Evolutionary conservation across 2,888 invertebrate genomes (phyloP).

Genomic region (Drosophila greeni): DNA sequence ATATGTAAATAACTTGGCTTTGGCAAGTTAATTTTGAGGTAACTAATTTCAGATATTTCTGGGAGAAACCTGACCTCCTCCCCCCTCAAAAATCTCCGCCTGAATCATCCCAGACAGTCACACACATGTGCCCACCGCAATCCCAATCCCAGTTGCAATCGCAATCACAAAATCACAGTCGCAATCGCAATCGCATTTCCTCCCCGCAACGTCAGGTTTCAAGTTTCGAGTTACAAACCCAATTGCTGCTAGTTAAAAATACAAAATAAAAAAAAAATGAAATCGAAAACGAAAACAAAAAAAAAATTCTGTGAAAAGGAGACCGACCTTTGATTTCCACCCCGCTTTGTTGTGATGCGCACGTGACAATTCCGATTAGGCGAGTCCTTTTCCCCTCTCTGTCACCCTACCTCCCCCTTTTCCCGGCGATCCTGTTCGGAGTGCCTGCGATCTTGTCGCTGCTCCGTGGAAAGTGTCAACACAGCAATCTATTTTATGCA

Average conservation of each 20-base stretch:
- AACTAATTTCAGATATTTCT: conserved; percentile 19
- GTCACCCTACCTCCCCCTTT: too few species aligned
- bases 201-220: conserved; percentile 43
- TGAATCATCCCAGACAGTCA: conserved; percentile 18
- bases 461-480: conserved; percentile 50
- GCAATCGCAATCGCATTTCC: conserved; percentile 4
- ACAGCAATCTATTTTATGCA: conserved; percentile 61
- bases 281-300: neutral
- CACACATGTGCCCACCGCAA: conserved; percentile 31
- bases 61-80: conserved; percentile 8
- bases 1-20: neutral
- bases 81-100: neutral
- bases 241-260: conserved; percentile 58
- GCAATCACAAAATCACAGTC: neutral
- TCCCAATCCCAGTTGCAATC: conserved; percentile 7
- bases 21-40: neutral
- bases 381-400: neutral
- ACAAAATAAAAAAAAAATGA: too few species aligned
- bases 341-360: conserved; percentile 58
- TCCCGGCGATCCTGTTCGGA: neutral
- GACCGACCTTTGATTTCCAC: conserved; percentile 37
- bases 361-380: conserved; percentile 68
- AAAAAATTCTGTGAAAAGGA: conserved; percentile 35
- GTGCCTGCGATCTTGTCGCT: conserved; percentile 3
- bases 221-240: conserved; percentile 61